phyloP scores from a whole-genome alignment of 1,140 invertebrate species.

The Drosophila miranda region DNA sequence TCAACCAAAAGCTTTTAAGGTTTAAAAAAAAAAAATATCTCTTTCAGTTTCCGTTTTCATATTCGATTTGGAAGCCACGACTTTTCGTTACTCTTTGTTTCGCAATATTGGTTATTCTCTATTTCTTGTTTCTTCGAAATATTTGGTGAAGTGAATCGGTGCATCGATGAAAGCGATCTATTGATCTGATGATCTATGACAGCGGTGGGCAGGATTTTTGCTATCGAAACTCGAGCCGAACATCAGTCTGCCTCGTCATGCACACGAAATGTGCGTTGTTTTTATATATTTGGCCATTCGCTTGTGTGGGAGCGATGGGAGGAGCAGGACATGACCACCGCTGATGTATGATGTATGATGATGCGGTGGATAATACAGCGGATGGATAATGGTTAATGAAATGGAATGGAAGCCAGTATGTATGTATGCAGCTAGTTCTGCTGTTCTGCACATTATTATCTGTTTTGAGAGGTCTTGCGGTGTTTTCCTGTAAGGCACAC shows the following conservation, averaged over 20 bases:
- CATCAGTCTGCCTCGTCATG: no score
- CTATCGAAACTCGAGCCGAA: no score
- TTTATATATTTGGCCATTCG: not conserved
- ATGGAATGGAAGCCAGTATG: slow-evolving; percentile 25
- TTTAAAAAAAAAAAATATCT: slow-evolving; percentile 10
- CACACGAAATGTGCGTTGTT: not conserved
- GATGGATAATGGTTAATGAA: not conserved
- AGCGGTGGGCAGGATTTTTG: not conserved
- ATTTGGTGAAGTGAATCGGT: not conserved
- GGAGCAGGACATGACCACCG: no score
- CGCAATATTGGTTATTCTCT: no score
- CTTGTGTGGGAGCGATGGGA: not conserved
- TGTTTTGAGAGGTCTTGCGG: slow-evolving; percentile 76
- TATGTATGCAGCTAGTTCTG: slow-evolving; percentile 4
- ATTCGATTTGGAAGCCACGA: slow-evolving; percentile 43
- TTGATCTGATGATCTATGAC: no score
- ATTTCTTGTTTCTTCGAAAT: no score
- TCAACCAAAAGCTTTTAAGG: slow-evolving; percentile 26
- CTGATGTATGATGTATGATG: slow-evolving; percentile 2
- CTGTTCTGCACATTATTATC: slow-evolving; percentile 64
- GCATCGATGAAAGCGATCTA: no score
- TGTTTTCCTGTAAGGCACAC: slow-evolving; percentile 78
- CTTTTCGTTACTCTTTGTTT: slow-evolving; percentile 20
- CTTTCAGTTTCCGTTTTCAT: slow-evolving; percentile 17
- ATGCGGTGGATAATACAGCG: slow-evolving; percentile 21